Percentiles rank a stretch among this genome's conserved stretches.
phyloP scores from a whole-genome alignment of 2,797 vertebrate species.

The Labeo calbasu region DNA sequence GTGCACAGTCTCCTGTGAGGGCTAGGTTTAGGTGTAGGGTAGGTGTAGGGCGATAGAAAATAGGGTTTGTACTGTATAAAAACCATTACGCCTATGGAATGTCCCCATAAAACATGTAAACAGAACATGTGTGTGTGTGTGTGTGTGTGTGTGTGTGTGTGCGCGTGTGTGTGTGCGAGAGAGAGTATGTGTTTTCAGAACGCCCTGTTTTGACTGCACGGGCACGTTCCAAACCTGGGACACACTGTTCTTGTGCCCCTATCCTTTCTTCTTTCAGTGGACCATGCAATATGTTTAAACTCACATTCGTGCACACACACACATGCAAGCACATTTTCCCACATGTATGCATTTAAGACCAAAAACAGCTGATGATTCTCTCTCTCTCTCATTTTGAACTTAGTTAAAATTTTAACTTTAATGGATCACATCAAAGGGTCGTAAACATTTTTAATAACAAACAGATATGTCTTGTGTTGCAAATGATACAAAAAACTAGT shows the following conservation, averaged over 20 bases:
- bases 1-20: no score
- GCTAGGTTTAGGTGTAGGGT: no score
- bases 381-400: neutral
- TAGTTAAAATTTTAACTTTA: neutral
- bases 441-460: neutral
- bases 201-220: neutral
- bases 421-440: neutral
- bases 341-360: neutral
- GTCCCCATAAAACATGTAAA: no score
- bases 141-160: neutral
- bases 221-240: conserved; percentile 1
- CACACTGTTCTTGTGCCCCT: conserved; percentile 18
- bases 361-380: neutral
- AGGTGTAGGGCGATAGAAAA: no score
- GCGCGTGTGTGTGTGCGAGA: conserved; percentile 30
- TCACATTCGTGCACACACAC: neutral
- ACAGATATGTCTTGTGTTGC: neutral
- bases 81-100: no score
- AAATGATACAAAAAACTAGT: neutral
- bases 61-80: no score
- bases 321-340: neutral
- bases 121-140: no score
- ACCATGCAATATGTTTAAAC: neutral
- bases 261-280: neutral
- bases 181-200: neutral